Evolutionary conservation across 2,888 invertebrate species (phyloP), one percentile per base, ranked within the genome.

Genomic region (Plebejus anna): DNA sequence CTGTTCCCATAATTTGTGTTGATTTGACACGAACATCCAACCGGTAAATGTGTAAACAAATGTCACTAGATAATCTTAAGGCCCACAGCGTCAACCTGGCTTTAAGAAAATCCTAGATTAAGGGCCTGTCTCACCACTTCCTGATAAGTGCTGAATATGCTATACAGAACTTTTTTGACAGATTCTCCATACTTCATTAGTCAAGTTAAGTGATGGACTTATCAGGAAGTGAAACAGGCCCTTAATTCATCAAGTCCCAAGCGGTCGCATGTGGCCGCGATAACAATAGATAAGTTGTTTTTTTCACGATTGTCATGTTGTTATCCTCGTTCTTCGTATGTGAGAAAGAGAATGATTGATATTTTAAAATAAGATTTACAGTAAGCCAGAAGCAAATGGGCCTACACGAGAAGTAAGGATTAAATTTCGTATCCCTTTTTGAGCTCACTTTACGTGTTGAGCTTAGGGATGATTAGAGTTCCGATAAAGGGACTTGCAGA

Each of bases 1-100:
- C n/a, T 82, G 85, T 82, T 85, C 87, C 87, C 87, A 86, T 84
- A 83, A 83, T 86, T 89, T 47, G 38, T 38, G 42, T 32, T 55
- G 28, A 28, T 47, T 5, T 22, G 38, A 42, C 38, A 70, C 9
- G 22, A 51, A 72, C 51, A 61, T 61, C 59, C 59, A 61, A 9
- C 5, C n/a, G 59, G n/a, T 22, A 22, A 61, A 28, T 22, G 59
- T 61, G 59, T 22, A 22, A 61, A 61, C 59, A 61, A 61, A 55
- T 16, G 4, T 55, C 16, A 16, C 42, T 7, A 51, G 13, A 61
- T 61, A 28, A 61, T 61, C n/a, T 1, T 55, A 57, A 57, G 47
- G 47, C 47, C 13, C 55, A 55, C 4, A 4, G 51, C 16, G 16
- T 16, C 51, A 55, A 11, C 47, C 1, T 42, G 51, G 11, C 13